Base-by-base conservation (phyloP, 2,888 invertebrate genomes). In the Heliconius charithonia region DNA sequence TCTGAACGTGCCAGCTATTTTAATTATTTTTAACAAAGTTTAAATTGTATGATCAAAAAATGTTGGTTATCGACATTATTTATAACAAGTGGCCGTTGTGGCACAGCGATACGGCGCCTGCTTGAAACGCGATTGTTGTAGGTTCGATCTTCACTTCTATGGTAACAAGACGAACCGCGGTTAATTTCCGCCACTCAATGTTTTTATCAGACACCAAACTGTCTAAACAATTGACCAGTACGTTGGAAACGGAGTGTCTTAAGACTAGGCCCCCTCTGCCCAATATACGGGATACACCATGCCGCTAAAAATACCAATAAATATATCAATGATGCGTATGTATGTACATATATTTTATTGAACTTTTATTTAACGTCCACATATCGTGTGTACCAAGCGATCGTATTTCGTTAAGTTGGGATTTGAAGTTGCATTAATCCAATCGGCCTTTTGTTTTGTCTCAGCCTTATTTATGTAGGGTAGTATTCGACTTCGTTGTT, bases 401-500 rank as follows among this genome's bases (percentile, higher is more conserved):
- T 79, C 79, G 82, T 81, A 83, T 80, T 82, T 82, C 81, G 80
- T 80, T 72, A 71, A 78, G 80, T 70, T 80, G 78, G 83, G 86
- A 85, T 84, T 85, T 85, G 87, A 86, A 86, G 84, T 82, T 81
- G 83, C 89, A 88, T 91, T 89, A 91, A 90, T 90, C 88, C 86
- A 86, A 87, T 86, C 87, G 85, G 83, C 84, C 89, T 87, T 90
- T 91, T 91, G 91, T 91, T 88, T 91, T 90, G 90, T 89, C 90
- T 88, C 86, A 86, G 87, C 83, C 86, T 88, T 91, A 91, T 91
- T 91, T 91, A 91, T 90, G 89, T 84, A 83, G 82, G 79, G 76
- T 78, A 62, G 32, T 51, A 51, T 76, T 76, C 75, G 71, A 78
- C 75, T 79, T 72, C 75, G 80, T 69, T 72, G 70, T 85, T 72